These are phyloP conservation scores for Phaedon cochleariae DNA, from an alignment of 2,888 invertebrate species.

Conservation along the genomic window DNA sequence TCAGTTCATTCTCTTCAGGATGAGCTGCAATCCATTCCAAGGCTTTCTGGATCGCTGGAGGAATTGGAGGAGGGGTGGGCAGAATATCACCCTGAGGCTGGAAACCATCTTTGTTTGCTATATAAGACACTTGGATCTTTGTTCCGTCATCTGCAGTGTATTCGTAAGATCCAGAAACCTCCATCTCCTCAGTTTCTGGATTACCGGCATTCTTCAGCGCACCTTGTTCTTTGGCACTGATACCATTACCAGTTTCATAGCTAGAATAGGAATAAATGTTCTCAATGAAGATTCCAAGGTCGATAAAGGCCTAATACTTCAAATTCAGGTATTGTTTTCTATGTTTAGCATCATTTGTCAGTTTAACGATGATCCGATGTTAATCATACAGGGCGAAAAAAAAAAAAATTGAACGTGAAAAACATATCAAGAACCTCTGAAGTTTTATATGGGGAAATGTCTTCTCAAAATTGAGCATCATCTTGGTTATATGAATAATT, in stretches of 20 bases:
- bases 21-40: slow-evolving; percentile 66
- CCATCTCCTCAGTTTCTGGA: slow-evolving; percentile 10
- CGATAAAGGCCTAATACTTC: too few species aligned
- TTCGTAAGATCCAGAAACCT: slow-evolving; percentile 19
- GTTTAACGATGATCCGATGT: too few species aligned
- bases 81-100: slow-evolving; percentile 76
- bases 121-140: slow-evolving; percentile 64
- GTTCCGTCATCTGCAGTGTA: slow-evolving; percentile 44
- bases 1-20: slow-evolving; percentile 46
- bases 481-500: too few species aligned
- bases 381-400: too few species aligned
- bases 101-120: slow-evolving; percentile 76
- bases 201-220: slow-evolving; percentile 1
- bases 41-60: slow-evolving; percentile 73
- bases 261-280: too few species aligned
- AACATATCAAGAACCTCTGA: too few species aligned
- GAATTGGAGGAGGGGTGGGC: slow-evolving; percentile 80
- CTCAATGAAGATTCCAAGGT: too few species aligned
- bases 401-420: too few species aligned
- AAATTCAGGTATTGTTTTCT: too few species aligned
- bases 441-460: too few species aligned
- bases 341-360: too few species aligned
- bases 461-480: too few species aligned
- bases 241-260: slow-evolving; percentile 13
- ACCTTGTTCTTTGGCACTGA: slow-evolving; percentile 9